phyloP scores from a whole-genome alignment of 1,140 invertebrate genomes.

The Holotrichia oblita region DNA sequence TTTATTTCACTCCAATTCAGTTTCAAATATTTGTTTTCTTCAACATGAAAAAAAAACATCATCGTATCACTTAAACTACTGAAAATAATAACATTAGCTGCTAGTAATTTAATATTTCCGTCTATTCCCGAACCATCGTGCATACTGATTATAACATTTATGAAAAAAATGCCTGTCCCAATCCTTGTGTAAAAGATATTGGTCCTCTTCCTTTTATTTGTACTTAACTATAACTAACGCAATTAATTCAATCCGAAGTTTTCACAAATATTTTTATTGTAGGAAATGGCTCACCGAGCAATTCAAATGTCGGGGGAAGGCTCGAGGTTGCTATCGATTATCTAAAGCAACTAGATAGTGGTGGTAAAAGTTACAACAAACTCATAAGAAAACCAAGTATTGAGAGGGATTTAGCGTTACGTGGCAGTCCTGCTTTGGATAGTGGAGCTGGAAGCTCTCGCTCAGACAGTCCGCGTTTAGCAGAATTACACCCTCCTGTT shows the following conservation, averaged over 20 bases:
- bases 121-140: too few relatives aligned
- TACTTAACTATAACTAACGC: too few relatives aligned
- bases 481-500: conserved; percentile 65
- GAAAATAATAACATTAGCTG: too few relatives aligned
- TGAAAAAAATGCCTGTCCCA: too few relatives aligned
- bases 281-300: conserved; percentile 75
- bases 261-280: conserved; percentile 50
- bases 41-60: too few relatives aligned
- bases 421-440: conserved; percentile 86
- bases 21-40: too few relatives aligned
- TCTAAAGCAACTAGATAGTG: conserved; percentile 65
- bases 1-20: too few relatives aligned
- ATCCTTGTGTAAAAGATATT: too few relatives aligned
- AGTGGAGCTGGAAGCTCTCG: conserved; percentile 87
- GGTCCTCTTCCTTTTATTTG: too few relatives aligned
- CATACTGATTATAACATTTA: too few relatives aligned
- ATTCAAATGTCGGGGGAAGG: conserved; percentile 74
- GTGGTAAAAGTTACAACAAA: conserved; percentile 67
- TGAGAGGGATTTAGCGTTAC: conserved; percentile 78
- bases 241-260: neutral
- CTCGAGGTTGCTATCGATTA: conserved; percentile 76
- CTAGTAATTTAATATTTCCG: too few relatives aligned
- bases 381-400: conserved; percentile 87
- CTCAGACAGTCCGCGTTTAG: conserved; percentile 82
- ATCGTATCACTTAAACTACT: too few relatives aligned